phyloP scores from a whole-genome alignment of 2,113 vertebrate species.

The Nesoenas mayeri region DNA sequence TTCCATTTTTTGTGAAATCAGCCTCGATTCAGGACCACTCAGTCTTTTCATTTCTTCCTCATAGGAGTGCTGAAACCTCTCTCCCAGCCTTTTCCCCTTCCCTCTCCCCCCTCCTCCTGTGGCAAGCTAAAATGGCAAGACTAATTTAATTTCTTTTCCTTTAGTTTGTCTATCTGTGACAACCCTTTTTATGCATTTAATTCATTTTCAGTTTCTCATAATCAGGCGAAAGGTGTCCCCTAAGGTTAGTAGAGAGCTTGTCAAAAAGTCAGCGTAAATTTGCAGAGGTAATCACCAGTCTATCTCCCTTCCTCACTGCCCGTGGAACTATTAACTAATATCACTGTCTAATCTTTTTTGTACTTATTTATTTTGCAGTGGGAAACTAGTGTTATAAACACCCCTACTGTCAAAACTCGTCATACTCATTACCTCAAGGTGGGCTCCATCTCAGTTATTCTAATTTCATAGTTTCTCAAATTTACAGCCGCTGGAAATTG shows the following conservation, averaged over 20 bases:
- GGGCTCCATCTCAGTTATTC: conserved; percentile 89
- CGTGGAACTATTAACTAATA: conserved; percentile 89
- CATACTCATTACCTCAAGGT: conserved; percentile 91
- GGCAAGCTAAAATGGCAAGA: conserved; percentile 83
- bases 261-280: conserved; percentile 87
- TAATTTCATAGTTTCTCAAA: conserved; percentile 99
- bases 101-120: conserved; percentile 66
- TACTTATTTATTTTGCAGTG: conserved; percentile 81
- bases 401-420: conserved; percentile 85
- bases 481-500: conserved; percentile 99
- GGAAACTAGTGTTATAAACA: conserved; percentile 83
- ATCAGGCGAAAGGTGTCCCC: conserved; percentile 94
- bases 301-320: conserved; percentile 82
- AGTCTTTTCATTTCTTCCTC: not conserved
- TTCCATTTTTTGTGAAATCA: not conserved
- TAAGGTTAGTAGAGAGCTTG: conserved; percentile 89
- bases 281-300: conserved; percentile 94
- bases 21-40: not conserved
- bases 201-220: conserved; percentile 99
- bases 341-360: conserved; percentile 86
- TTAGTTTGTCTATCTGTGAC: conserved; percentile 89
- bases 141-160: conserved; percentile 91
- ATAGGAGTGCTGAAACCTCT: not conserved
- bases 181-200: conserved; percentile 98
- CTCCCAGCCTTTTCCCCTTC: conserved; percentile 39